A percentile compares a stretch with the other conserved stretches of the same genome.
These are phyloP conservation scores for Deroptyus accipitrinus DNA, from an alignment of 2,113 vertebrate genomes.

Conservation along the genomic window DNA sequence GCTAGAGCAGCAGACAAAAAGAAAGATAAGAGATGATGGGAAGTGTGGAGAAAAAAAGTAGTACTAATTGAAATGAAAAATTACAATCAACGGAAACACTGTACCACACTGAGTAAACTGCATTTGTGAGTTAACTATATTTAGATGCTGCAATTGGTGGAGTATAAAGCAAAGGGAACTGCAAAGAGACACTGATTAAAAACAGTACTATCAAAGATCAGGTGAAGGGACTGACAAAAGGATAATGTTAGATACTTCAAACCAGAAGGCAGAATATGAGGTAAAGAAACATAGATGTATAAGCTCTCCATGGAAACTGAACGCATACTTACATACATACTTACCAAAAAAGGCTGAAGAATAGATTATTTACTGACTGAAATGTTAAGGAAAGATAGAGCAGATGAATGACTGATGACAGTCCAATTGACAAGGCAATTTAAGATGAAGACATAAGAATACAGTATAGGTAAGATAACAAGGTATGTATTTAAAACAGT, in stretches of 20 bases:
- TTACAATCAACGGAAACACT: not conserved
- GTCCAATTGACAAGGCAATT: not conserved
- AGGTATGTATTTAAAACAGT: not conserved
- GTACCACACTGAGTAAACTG: not conserved
- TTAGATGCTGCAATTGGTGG: not conserved
- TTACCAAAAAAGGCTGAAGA: not conserved
- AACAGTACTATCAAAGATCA: not conserved
- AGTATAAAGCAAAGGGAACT: not conserved
- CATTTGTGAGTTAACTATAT: not conserved
- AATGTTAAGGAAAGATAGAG: not conserved
- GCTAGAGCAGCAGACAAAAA: not conserved
- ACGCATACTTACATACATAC: not conserved
- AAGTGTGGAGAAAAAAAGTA: not conserved
- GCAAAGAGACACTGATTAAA: not conserved
- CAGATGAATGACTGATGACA: not conserved
- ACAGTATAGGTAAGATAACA: not conserved
- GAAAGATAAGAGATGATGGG: not conserved
- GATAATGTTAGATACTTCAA: not conserved
- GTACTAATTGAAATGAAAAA: not conserved
- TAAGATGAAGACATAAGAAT: not conserved
- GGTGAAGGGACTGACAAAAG: not conserved
- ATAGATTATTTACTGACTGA: not conserved
- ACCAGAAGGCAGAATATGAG: not conserved
- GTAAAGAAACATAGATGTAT: not conserved
- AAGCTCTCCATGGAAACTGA: not conserved